Evolutionary conservation across 2,113 vertebrate species (phyloP).

Genomic region (Monarcha castaneiventris): DNA sequence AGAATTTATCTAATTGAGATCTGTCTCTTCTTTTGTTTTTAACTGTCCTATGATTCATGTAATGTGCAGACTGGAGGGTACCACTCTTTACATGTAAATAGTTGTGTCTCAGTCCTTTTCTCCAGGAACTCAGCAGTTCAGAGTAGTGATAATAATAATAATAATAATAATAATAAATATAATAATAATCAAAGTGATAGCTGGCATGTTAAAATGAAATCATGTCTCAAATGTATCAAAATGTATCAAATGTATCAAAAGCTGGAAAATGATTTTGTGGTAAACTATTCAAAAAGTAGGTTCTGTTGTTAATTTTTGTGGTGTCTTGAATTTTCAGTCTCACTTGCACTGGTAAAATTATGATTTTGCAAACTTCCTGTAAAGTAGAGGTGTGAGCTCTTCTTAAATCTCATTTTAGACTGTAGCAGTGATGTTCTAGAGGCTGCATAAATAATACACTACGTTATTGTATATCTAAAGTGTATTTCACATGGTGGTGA

Average conservation of each 20-base stretch:
- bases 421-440: background rate
- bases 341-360: background rate
- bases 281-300: background rate
- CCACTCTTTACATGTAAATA: background rate
- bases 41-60: background rate
- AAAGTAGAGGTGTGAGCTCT: background rate
- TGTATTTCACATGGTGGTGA: background rate
- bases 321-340: background rate
- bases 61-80: background rate
- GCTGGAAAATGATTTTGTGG: background rate
- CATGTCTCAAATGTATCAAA: no score
- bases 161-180: no score
- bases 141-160: no score
- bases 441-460: background rate
- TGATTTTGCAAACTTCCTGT: background rate
- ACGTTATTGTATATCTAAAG: background rate
- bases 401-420: background rate
- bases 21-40: background rate
- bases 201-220: background rate
- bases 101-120: background rate
- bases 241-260: no score
- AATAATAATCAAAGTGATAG: background rate
- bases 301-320: background rate
- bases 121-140: background rate
- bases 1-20: background rate